Base-by-base conservation (phyloP, 1,140 invertebrate species). In the Sycophaga agraensis region DNA sequence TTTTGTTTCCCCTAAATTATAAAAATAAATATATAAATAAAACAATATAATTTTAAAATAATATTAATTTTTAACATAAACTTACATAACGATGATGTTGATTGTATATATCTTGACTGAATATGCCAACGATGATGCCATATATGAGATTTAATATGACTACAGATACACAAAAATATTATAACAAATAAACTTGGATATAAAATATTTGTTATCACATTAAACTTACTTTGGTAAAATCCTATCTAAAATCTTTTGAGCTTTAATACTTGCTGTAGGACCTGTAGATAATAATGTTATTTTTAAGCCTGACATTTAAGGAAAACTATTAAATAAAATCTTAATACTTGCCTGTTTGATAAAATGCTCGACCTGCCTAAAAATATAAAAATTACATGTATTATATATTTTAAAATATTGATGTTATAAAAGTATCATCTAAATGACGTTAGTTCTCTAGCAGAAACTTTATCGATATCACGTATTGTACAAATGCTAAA, bases 1-100 rank as follows among this genome's bases (percentile, higher is more conserved):
- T 78, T 86, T 86, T 61, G 87, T 76, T 61, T 91, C 90, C 75
- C 77, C 79, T 80, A 26, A 11, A 37, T 42, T 22, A 24, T 12
- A 35, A 40, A 48, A 34, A 43, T 1, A 26, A 11, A 64, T 34
- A 31, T 17, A 34, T 11, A 40, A 51, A 45, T 43, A 34, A 31
- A 11, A 22, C 43, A 43, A 12, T 28, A 22, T 48, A 43, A 12
- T 28, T 28, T 53, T 34, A 50, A 54, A 49, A 39, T 45, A 9
- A 31, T 56, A 34, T 19, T 63, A 40, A 34, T 26, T 51, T n/a
- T n/a, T 51, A 9, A 56, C 11, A 56, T n/a, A 43, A 45, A 73
- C 75, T 75, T 76, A 81, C 79, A 81, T 71, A 81, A 70, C 22
- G 69, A 58, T 57, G 73, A 53, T 63, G 78, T 72, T 26, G 75